Percentiles rank a stretch among this genome's conserved stretches.
Evolutionary conservation across 1,140 invertebrate genomes (phyloP).

Genomic region (Araneus ventricosus): DNA sequence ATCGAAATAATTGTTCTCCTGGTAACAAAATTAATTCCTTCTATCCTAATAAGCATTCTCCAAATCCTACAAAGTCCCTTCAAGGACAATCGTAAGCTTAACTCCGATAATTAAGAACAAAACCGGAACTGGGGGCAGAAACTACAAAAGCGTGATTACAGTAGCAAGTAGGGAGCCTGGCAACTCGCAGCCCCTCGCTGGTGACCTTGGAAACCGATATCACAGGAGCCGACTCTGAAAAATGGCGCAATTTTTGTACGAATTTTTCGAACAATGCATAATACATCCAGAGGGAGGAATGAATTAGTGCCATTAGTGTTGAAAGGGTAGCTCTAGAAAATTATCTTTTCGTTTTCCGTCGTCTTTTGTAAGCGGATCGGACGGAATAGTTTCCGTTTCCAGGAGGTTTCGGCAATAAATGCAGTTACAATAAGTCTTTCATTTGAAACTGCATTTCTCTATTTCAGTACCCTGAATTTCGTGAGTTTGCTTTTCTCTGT

Average conservation of each 20-base stretch:
- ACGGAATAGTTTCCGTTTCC: neutral
- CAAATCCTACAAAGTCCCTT: neutral
- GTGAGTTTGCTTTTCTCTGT: too few species aligned
- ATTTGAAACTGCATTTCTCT: too few species aligned
- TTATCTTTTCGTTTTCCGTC: neutral
- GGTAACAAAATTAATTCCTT: neutral
- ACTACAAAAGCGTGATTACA: neutral
- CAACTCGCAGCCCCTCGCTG: neutral
- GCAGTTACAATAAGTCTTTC: too few species aligned
- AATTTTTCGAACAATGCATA: constrained; percentile 23
- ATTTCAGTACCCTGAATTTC: too few species aligned
- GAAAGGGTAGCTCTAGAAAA: neutral
- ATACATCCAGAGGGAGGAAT: neutral
- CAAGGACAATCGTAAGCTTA: neutral
- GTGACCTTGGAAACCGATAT: neutral
- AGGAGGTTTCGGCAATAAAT: neutral
- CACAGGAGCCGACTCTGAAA: constrained; percentile 7
- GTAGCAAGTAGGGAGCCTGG: neutral
- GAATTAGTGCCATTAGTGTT: constrained; percentile 19
- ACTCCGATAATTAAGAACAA: neutral
- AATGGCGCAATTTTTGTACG: constrained; percentile 13
- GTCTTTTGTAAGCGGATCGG: neutral
- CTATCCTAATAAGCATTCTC: neutral
- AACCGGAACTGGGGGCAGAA: neutral
- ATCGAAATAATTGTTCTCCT: neutral